Conservation (phyloP, 2,797 vertebrate genomes). For the Stomatorhinus walkeri region DNA sequence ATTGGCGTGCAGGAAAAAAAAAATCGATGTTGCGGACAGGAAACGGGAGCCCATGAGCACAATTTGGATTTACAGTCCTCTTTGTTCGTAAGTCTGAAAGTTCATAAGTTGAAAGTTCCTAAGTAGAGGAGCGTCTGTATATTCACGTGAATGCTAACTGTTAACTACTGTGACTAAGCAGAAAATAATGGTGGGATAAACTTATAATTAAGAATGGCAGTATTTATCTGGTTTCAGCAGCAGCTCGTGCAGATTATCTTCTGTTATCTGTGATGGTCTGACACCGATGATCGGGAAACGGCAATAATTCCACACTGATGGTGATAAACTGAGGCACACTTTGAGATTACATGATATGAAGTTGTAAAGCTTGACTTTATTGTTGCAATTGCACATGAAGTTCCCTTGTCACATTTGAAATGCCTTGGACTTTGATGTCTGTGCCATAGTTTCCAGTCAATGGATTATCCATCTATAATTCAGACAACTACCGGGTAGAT, state of each 20-base stretch:
- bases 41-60: not conserved
- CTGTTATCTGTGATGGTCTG: not conserved
- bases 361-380: slow-evolving; percentile 16
- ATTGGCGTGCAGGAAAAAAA: not conserved
- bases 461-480: not conserved
- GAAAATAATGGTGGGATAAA: not conserved
- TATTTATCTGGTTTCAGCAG: not conserved
- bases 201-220: not conserved
- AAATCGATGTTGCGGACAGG: not conserved
- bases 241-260: not conserved
- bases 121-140: not conserved
- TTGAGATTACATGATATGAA: not conserved
- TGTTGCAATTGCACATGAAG: not conserved
- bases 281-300: not conserved
- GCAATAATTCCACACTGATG: not conserved
- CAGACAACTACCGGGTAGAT: not conserved
- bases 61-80: not conserved
- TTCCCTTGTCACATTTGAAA: not conserved
- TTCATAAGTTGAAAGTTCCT: not conserved
- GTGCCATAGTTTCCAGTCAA: not conserved
- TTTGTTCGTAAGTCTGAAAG: not conserved
- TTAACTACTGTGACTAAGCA: not conserved
- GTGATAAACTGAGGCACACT: not conserved
- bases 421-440: not conserved
- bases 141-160: not conserved